These are phyloP conservation scores for Zaprionus africanus DNA, from an alignment of 1,140 invertebrate species.

Conservation along the genomic window DNA sequence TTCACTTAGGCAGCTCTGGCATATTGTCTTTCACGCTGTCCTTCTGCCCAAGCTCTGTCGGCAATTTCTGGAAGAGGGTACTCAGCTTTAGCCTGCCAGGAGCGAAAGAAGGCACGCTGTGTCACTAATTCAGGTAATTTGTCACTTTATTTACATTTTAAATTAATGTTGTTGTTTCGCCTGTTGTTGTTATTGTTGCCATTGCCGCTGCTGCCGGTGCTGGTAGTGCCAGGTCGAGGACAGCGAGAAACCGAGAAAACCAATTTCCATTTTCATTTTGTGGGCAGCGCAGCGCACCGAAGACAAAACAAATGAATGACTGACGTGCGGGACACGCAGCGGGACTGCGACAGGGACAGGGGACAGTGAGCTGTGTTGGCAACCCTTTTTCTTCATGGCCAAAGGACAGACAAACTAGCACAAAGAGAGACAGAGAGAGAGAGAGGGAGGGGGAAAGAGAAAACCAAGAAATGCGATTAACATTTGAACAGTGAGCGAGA, in stretches of 20 bases:
- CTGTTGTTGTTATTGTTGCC: constrained; percentile 29
- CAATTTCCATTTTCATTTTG: constrained; percentile 80
- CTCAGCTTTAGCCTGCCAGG: background rate
- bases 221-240: constrained; percentile 37
- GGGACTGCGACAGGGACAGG: background rate
- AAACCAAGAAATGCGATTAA: constrained; percentile 79
- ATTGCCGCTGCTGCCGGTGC: constrained; percentile 15
- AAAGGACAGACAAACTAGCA: constrained; percentile 42
- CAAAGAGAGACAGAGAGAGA: background rate
- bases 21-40: background rate
- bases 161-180: constrained; percentile 65
- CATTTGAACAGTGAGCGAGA: constrained; percentile 73
- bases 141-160: constrained; percentile 82
- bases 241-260: constrained; percentile 75
- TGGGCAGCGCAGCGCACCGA: constrained; percentile 64
- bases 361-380: background rate
- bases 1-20: background rate
- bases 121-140: constrained; percentile 81
- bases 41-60: background rate
- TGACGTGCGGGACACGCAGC: constrained; percentile 58
- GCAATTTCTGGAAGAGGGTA: background rate
- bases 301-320: constrained; percentile 75
- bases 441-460: constrained; percentile 35
- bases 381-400: constrained; percentile 55
- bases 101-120: constrained; percentile 42